Conservation (phyloP, 2,113 vertebrate genomes). For the Myotis lucifugus region DNA sequence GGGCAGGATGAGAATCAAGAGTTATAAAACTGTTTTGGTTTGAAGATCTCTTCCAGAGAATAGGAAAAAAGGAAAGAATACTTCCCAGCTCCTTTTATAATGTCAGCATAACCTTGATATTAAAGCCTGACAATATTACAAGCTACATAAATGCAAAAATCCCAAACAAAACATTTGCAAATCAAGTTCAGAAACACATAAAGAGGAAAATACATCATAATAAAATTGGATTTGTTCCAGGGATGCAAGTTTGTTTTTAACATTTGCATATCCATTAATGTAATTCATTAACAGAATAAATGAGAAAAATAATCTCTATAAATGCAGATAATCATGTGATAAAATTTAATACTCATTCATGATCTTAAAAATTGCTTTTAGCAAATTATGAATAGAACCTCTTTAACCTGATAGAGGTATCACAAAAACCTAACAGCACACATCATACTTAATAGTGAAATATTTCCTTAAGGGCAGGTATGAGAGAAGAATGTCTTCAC, state of each 20-base stretch:
- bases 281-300: slow-evolving; percentile 44
- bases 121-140: neutral
- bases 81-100: neutral
- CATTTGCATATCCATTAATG: neutral
- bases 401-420: neutral
- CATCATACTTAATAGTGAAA: neutral
- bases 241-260: slow-evolving; percentile 4
- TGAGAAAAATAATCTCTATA: neutral
- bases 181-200: slow-evolving; percentile 9
- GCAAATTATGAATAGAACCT: neutral
- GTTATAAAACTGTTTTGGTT: neutral
- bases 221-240: neutral
- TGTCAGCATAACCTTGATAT: neutral
- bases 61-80: neutral
- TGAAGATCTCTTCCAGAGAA: neutral
- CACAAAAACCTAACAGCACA: neutral
- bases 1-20: neutral
- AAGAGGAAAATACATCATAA: neutral
- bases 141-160: neutral
- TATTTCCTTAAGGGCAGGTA: neutral
- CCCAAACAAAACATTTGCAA: slow-evolving; percentile 41
- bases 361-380: neutral
- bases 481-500: neutral
- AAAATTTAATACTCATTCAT: neutral
- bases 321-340: neutral